Base-by-base conservation (phyloP, 2,797 vertebrate genomes). In the Clarias platycephalus region DNA sequence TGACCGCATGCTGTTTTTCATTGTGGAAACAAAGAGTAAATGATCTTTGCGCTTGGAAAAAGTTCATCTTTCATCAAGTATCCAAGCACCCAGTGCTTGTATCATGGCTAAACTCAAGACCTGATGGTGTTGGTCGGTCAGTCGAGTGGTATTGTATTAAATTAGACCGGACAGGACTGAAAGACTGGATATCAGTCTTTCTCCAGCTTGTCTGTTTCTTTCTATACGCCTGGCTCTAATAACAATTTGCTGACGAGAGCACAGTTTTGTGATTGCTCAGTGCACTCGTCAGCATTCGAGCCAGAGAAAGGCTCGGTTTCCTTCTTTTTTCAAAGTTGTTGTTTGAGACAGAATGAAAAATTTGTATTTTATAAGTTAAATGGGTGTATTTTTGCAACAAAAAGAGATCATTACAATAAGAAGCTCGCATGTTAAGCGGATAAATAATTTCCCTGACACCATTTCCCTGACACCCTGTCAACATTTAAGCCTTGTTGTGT, bases 1-100 rank as follows among this genome's bases (percentile, higher is more conserved):
- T 75, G 70, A 83, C 80, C 85, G 72, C 81, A 86, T 71, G 57
- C 5, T 79, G 55, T 78, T 78, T 82, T 78, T 66, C 74, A 44
- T 57, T 66, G 66, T n/a, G 64, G 78, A 70, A 26, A 44, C 62
- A 44, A 20, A 63, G 26, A 37, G 34, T 57, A 64, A 44, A 53
- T 75, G 31, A 22, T 63, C 80, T 63, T 66, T 22, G 2, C 63
- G 53, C 37, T 37, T 71, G 66, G 63, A 77, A 57, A 82, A 58
- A 71, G 5, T 44, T 64, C 26, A 82, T 53, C 72, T 28, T 63
- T 82, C 55, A 62, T 85, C 49, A 9, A 62, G 53, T 60, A 40
- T 82, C 64, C 84, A 55, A 20, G 4, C 40, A 82, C 15, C 24
- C 6, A 66, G 34, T 5, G 28, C 71, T 76, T 60, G 9, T 66